These are phyloP conservation scores for Beris morrisii DNA, from an alignment of 2,888 invertebrate genomes.

Conservation along the genomic window DNA sequence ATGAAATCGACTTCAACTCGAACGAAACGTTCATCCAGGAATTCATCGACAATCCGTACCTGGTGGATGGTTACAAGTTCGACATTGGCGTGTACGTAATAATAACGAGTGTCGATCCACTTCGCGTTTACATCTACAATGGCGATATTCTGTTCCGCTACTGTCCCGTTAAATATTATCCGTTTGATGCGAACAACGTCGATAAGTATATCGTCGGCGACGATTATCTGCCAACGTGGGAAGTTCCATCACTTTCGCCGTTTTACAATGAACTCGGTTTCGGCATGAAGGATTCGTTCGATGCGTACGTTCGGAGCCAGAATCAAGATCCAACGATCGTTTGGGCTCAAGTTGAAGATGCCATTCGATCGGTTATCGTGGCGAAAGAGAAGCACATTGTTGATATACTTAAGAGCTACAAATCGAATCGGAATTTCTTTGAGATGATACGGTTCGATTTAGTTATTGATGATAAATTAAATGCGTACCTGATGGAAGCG, in stretches of 20 bases:
- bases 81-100: conserved; percentile 95
- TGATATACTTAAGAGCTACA: conserved; percentile 59
- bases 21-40: conserved; percentile 87
- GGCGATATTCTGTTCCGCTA: conserved; percentile 90
- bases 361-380: conserved; percentile 70
- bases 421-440: conserved; percentile 74
- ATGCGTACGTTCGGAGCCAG: conserved; percentile 69
- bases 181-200: conserved; percentile 76
- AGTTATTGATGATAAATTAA: conserved; percentile 82
- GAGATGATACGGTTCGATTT: conserved; percentile 95
- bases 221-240: conserved; percentile 93
- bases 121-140: conserved; percentile 85
- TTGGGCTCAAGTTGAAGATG: conserved; percentile 79
- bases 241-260: conserved; percentile 75
- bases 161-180: conserved; percentile 86
- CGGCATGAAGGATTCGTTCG: conserved; percentile 85
- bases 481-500: conserved; percentile 89
- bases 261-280: conserved; percentile 72
- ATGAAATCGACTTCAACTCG: conserved; percentile 68
- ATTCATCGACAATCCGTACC: conserved; percentile 82
- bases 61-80: conserved; percentile 93
- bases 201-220: conserved; percentile 95
- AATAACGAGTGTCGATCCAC: conserved; percentile 86
- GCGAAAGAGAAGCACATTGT: conserved; percentile 73
- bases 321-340: conserved; percentile 72